Evolutionary conservation across 2,888 invertebrate genomes (phyloP).

Genomic region (Heliconius erato): DNA sequence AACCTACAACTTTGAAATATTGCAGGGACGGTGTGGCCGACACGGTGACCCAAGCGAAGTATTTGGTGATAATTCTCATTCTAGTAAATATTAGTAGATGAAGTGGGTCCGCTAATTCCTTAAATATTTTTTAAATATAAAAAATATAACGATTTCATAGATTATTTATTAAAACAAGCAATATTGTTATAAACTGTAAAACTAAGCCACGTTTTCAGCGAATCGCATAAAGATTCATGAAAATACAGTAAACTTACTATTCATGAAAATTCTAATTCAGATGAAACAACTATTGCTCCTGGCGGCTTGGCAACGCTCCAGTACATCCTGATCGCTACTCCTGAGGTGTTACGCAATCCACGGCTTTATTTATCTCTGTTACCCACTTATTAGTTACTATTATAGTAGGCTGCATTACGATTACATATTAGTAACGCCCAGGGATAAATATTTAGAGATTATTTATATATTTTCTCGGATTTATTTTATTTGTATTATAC

Average conservation of each 20-base stretch:
- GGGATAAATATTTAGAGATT: slow-evolving; percentile 16
- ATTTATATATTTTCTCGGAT: neutral
- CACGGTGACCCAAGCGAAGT: too few species aligned
- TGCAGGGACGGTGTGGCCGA: too few species aligned
- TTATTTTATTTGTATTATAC: neutral
- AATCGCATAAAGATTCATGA: slow-evolving; percentile 21
- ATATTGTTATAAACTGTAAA: neutral
- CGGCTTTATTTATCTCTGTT: slow-evolving; percentile 45
- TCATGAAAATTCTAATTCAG: slow-evolving; percentile 36
- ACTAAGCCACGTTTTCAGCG: neutral
- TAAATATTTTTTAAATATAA: too few species aligned
- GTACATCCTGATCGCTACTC: slow-evolving; percentile 49
- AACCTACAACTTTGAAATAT: too few species aligned
- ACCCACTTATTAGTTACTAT: slow-evolving; percentile 27
- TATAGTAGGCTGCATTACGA: slow-evolving; percentile 5
- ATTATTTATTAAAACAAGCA: too few species aligned
- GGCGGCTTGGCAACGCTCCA: slow-evolving; percentile 52
- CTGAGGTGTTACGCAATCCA: slow-evolving; percentile 42
- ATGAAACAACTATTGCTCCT: slow-evolving; percentile 45
- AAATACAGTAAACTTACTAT: slow-evolving; percentile 32
- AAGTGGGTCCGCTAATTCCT: too few species aligned
- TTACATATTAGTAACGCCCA: neutral
- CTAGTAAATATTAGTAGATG: too few species aligned
- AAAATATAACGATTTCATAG: too few species aligned
- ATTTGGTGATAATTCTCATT: too few species aligned